Evolutionary conservation across 30 jellyfish, hydroid and myxozoan genomes (phyloP), one percentile per base, ranked within the genome.

Genomic region (Aurelia aurita): DNA sequence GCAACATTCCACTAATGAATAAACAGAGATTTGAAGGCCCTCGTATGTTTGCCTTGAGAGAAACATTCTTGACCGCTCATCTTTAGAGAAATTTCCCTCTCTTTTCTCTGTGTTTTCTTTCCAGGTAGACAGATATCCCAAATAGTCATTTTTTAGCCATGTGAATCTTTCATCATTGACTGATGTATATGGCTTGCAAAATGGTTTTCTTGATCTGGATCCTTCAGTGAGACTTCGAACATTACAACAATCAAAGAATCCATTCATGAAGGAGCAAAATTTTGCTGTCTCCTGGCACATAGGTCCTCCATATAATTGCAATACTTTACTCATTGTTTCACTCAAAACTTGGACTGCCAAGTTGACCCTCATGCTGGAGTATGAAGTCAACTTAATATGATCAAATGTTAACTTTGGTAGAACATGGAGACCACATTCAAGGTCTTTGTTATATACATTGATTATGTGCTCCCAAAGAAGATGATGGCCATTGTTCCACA

Each of bases 201-300:
- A 69, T 27, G 89, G 67, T 53, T 83, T 83, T 6, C 65, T 54
- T 43, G 43, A 19, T 25, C 58, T 54, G 8, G 18, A 16, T 20
- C 53, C 15, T 55, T 83, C 93, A 18, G 62, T 72, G 19, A 59
- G 32, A 54, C 89, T 83, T 26, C 81, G 65, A 21, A 83, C 70
- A 44, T 83, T 83, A 31, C 7, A 26, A 26, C 85, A 66, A 73
- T 85, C 95, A 85, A 85, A 71, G 74, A 85, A 85, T 21, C 58
- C 57, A 51, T 83, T 90, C 63, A 83, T 7, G 46, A 54, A 7
- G 1, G 53, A 13, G 69, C 93, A 83, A 71, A 54, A 47, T 51
- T 9, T 28, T n/a, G 90, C 91, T 22, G 95, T 74, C 25, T 45
- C 95, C 28, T 23, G n/a, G 16, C 73, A 35, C 0, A 26, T 80